These are phyloP conservation scores for Coptotermes formosanus DNA, from an alignment of 1,140 invertebrate genomes.

Conservation along the genomic window DNA sequence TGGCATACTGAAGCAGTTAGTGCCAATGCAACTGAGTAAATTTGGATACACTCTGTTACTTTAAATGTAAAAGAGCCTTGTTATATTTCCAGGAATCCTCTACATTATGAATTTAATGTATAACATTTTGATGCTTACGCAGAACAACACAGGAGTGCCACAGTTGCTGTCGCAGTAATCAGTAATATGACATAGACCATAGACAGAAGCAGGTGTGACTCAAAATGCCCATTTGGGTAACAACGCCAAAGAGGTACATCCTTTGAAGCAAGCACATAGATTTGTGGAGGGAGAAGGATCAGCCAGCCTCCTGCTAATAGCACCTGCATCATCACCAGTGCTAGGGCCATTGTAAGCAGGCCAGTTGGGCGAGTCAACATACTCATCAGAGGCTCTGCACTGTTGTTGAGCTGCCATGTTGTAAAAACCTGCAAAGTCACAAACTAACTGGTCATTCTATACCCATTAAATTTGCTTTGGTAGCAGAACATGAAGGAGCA, in stretches of 20 bases:
- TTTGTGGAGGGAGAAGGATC: slow-evolving; percentile 46
- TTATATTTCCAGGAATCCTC: no score
- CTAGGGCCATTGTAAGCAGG: slow-evolving; percentile 46
- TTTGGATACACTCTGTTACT: no score
- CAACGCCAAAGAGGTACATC: slow-evolving; percentile 39
- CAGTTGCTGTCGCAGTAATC: slow-evolving; percentile 46
- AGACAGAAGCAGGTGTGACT: slow-evolving; percentile 51
- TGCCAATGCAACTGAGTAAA: no score
- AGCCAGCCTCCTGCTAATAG: slow-evolving; percentile 51
- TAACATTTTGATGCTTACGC: slow-evolving; percentile 33
- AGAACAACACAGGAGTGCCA: slow-evolving; percentile 49
- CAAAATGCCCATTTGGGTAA: slow-evolving; percentile 45
- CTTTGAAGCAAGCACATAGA: slow-evolving; percentile 35
- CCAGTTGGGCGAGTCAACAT: slow-evolving; percentile 43
- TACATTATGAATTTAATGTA: no score
- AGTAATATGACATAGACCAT: slow-evolving; percentile 53
- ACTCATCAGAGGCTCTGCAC: background rate
- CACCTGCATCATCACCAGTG: slow-evolving; percentile 44
- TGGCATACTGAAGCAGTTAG: no score
- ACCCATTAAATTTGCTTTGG: no score
- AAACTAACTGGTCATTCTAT: background rate
- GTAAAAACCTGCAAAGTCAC: slow-evolving; percentile 35
- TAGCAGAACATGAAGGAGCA: no score
- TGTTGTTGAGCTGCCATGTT: slow-evolving; percentile 23
- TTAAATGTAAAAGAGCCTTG: no score